A percentile compares a stretch with the other conserved stretches of the same genome.
These are phyloP conservation scores for Dicrurus megarhynchus DNA, from an alignment of 2,113 vertebrate genomes.

Conservation along the genomic window DNA sequence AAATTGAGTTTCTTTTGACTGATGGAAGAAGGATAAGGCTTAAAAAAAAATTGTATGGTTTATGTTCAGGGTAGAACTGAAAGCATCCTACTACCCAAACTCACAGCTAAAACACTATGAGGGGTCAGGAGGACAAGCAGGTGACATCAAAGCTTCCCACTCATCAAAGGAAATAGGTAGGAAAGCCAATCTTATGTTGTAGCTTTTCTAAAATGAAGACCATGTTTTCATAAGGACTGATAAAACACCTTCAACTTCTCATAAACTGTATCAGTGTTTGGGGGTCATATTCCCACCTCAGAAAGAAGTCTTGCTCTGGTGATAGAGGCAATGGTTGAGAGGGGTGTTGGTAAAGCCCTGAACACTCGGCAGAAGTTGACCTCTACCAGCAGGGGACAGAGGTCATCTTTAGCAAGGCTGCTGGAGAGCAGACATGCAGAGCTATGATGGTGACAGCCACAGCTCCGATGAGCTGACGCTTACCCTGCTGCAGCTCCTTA, in stretches of 20 bases:
- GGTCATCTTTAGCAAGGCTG: background rate
- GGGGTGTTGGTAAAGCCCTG: background rate
- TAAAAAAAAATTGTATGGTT: background rate
- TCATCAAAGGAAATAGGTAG: background rate
- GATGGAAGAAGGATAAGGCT: background rate
- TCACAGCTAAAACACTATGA: background rate
- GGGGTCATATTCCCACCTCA: background rate
- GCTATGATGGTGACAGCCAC: background rate
- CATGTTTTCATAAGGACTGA: accelerated
- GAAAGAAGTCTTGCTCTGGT: background rate
- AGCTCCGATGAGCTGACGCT: accelerated
- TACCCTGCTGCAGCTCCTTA: background rate
- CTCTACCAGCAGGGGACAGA: background rate
- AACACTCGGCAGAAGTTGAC: background rate
- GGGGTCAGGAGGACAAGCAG: background rate
- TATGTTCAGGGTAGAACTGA: background rate
- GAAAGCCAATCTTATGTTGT: background rate
- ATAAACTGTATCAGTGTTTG: background rate
- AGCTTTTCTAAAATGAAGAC: background rate
- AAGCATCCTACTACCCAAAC: background rate
- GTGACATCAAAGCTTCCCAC: background rate
- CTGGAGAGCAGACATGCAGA: background rate
- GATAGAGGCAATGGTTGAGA: background rate
- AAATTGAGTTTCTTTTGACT: background rate
- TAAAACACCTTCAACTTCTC: background rate